Base-by-base conservation (phyloP, 2,888 invertebrate genomes). In the Ptilodon capucinus region DNA sequence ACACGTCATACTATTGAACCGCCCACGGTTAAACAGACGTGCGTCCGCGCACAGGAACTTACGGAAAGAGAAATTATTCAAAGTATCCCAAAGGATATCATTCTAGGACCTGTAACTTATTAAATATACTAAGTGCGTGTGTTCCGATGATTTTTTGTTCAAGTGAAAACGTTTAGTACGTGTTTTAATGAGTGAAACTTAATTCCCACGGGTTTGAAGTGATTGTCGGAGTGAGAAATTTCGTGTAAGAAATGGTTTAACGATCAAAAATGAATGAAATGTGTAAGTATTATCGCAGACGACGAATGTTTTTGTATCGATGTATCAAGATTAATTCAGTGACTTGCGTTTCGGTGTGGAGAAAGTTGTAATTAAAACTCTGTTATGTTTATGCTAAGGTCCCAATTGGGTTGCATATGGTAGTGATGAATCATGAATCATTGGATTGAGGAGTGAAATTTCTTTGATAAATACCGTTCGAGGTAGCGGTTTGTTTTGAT, bases 1-100 rank as follows among this genome's bases (percentile, higher is more conserved):
- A 79, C 87, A 82, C 89, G 89, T 90, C 88, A 89, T 79, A 86
- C 76, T 72, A 84, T 86, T 78, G 71, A 68, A 74, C 78, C 89
- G 86, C 89, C 89, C 79, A 89, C 89, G 81, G 73, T 48, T 60
- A 71, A 73, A 64, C 72, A 75, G 89, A 83, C 88, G 89, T 86
- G 90, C 85, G 86, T 78, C 60, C 48, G 79, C 76, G 81, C 70
- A 72, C 57, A 49, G 57, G 66, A 57, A 60, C 66, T 61, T 57
- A 60, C 58, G 60, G 63, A 65, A 72, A 76, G 76, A 79, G 80
- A 82, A 81, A 76, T 64, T 68, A 19, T 58, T 23, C 40, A 46
- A 21, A 70, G 79, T 64, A 73, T 79, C 51, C 64, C 65, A 46
- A 79, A 77, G 58, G 85, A 84, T 52, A 51, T 64, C 49, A 48